Evolutionary conservation across 2,113 vertebrate species (phyloP), one percentile per base, ranked within the genome.

Genomic region (Carollia perspicillata): DNA sequence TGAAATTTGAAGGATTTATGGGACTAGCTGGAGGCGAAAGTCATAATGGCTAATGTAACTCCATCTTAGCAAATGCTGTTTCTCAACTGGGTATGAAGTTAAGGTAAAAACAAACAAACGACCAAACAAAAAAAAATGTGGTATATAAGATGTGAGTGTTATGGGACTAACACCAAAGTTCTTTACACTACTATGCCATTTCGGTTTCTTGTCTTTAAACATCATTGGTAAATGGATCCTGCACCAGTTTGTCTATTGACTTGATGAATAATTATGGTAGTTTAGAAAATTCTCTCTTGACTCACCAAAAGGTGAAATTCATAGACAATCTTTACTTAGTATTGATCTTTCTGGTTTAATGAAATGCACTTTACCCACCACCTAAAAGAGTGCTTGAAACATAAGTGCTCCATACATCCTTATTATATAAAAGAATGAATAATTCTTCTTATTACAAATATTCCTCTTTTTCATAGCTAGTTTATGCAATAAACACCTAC

Each of bases 1-100:
- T 78, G 79, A 92, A 96, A 95, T 96, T 65, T 89, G 81, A 96
- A 96, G 95, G 89, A 93, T 95, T 94, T 96, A 91, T 66, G 47
- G 94, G 72, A 93, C 51, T 89, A 74, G 53, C 60, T 74, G 42
- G 66, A 90, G 53, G 94, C 88, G 44, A n/a, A 95, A 97, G 44
- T 58, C 86, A 93, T 96, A 68, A 93, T 68, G 71, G 69, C 51
- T 94, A 91, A 86, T 89, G 74, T 20, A 93, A n/a, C 65, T 87
- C n/a, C 26, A 4, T 77, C 69, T 44, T 63, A 84, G 69, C 60
- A 94, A 77, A 94, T 77, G 16, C 65, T 93, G 23, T 78, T 94
- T 95, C 66, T 95, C 77, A 92, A 12, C 6, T 33, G 26, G 66
- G 80, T 33, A 58, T 79, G 78, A 84, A n/a, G 42, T 95, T 89